Evolutionary conservation across 1,140 invertebrate species (phyloP).

Genomic region (Apis cerana): DNA sequence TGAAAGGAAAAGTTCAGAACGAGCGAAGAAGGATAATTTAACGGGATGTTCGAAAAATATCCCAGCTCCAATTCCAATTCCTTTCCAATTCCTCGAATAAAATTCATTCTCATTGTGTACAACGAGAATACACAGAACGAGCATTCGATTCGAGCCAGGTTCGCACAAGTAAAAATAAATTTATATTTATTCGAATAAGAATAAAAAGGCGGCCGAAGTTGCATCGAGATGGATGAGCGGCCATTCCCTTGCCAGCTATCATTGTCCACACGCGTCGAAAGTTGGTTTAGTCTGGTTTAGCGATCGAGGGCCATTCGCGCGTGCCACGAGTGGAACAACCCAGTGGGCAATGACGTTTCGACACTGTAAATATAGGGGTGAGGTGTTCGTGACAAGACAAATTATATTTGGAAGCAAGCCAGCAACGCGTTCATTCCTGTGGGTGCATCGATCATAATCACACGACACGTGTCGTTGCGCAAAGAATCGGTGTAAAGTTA

Average conservation of each 20-base stretch:
- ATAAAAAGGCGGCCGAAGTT: background rate
- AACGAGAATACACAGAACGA: background rate
- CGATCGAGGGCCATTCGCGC: slow-evolving; percentile 6
- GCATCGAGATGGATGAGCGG: background rate
- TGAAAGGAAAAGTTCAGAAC: too few relatives aligned
- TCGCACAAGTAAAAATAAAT: too few relatives aligned
- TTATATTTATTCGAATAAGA: background rate
- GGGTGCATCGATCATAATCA: background rate
- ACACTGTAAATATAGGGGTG: slow-evolving; percentile 18
- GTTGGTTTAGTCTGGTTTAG: background rate
- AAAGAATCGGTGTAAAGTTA: too few relatives aligned
- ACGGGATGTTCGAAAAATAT: too few relatives aligned
- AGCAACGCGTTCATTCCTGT: slow-evolving; percentile 39
- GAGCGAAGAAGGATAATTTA: too few relatives aligned
- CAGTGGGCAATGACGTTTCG: slow-evolving; percentile 27
- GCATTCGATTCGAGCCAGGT: background rate
- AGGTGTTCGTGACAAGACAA: slow-evolving; percentile 11
- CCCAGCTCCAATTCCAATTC: too few relatives aligned
- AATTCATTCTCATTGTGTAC: too few relatives aligned
- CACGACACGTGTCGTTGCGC: background rate
- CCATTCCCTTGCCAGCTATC: background rate
- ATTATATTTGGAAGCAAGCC: slow-evolving; percentile 50
- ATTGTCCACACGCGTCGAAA: background rate
- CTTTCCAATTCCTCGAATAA: too few relatives aligned
- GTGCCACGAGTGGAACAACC: slow-evolving; percentile 5